phyloP scores from a whole-genome alignment of 2,113 vertebrate species.

The Mixornis gularis region DNA sequence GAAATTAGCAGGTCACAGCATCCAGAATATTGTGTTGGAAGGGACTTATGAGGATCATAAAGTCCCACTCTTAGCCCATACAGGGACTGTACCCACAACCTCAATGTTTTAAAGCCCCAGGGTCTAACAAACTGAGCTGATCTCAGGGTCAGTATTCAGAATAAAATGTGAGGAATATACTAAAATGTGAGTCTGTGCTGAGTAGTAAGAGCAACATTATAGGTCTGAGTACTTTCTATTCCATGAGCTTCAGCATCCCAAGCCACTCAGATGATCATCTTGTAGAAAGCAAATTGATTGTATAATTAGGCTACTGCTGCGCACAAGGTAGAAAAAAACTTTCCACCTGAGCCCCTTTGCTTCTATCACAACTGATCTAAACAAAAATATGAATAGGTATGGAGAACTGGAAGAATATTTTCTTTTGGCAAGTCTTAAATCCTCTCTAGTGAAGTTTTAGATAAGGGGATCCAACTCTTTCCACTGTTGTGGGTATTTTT shows the following conservation, averaged over 20 bases:
- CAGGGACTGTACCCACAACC: fast-evolving
- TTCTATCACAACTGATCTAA: background rate
- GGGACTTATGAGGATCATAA: background rate
- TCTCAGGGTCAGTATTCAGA: background rate
- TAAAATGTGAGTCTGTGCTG: background rate
- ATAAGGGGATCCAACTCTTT: background rate
- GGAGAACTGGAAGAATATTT: background rate
- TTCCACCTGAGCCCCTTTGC: background rate
- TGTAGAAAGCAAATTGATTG: background rate
- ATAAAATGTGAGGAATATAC: background rate
- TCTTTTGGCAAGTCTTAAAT: background rate
- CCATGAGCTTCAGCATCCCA: background rate
- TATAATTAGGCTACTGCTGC: background rate
- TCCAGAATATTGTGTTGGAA: background rate
- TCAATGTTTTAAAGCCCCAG: background rate
- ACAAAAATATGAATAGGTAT: background rate
- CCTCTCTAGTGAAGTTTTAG: background rate
- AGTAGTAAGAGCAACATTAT: background rate
- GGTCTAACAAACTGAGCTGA: background rate
- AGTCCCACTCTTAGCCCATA: background rate
- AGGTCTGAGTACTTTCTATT: background rate
- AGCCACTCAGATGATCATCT: background rate
- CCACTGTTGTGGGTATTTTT: background rate
- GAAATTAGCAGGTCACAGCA: background rate
- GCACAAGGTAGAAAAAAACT: background rate